Conservation (phyloP, 1,140 invertebrate genomes). For the Drosophila grimshawi region DNA sequence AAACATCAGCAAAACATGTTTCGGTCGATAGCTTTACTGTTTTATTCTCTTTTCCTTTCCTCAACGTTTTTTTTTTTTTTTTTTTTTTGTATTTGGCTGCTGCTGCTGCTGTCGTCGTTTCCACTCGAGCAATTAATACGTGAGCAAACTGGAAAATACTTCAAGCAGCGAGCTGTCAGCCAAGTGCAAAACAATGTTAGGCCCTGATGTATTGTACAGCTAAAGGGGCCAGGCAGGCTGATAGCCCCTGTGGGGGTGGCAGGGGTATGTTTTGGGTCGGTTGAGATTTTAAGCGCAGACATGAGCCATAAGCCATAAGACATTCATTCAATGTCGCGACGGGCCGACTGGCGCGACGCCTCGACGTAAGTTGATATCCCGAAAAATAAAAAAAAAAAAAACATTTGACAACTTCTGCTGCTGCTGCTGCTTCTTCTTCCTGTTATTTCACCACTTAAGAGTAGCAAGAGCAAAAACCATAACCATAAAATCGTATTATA, state of each 20-base stretch:
- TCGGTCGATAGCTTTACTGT: slow-evolving; percentile 66
- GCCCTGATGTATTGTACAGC: slow-evolving; percentile 58
- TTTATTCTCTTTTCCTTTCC: slow-evolving; percentile 9
- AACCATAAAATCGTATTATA: slow-evolving; percentile 57
- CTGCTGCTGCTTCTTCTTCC: slow-evolving; percentile 8
- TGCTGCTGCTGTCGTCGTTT: slow-evolving; percentile 64
- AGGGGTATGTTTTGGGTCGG: slow-evolving; percentile 12
- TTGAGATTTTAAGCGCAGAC: slow-evolving; percentile 39
- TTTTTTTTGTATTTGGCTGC: slow-evolving; percentile 38
- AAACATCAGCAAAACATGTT: slow-evolving; percentile 57
- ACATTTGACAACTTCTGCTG: slow-evolving; percentile 4
- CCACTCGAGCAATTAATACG: slow-evolving; percentile 81
- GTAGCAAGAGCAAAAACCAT: slow-evolving; percentile 39
- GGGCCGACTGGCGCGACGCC: slow-evolving; percentile 14
- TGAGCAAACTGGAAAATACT: slow-evolving; percentile 79
- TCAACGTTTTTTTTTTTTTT: slow-evolving; percentile 11
- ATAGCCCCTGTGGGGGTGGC: background rate
- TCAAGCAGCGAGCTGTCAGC: slow-evolving; percentile 47
- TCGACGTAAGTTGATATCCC: slow-evolving; percentile 43
- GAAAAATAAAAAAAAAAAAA: slow-evolving; percentile 5
- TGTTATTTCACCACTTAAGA: slow-evolving; percentile 10
- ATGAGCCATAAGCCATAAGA: slow-evolving; percentile 43
- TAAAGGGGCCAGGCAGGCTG: background rate
- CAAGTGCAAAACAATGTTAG: slow-evolving; percentile 79
- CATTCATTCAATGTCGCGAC: slow-evolving; percentile 51